Conservation (phyloP, 2,113 vertebrate genomes). For the Suncus etruscus region DNA sequence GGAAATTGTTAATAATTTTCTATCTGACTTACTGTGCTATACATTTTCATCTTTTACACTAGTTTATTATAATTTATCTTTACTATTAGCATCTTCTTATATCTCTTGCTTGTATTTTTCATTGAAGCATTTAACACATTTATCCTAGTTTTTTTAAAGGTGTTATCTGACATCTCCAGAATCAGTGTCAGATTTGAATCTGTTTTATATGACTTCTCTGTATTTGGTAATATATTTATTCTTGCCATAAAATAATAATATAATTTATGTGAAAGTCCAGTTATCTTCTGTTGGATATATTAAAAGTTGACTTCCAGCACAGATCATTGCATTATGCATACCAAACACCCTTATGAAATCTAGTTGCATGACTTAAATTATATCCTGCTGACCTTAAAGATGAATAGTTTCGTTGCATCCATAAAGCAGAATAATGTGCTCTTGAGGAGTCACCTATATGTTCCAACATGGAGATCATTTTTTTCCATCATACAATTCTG, state of each 20-base stretch:
- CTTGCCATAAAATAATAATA: neutral
- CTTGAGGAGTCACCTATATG: too few species aligned
- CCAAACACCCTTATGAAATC: neutral
- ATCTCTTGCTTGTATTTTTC: neutral
- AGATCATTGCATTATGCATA: neutral
- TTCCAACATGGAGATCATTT: too few species aligned
- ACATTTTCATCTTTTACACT: neutral
- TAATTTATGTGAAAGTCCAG: neutral
- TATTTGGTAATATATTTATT: neutral
- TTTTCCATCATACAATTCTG: too few species aligned
- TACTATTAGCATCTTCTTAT: neutral
- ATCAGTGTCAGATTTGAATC: neutral
- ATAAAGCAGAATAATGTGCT: neutral
- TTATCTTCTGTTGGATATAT: neutral
- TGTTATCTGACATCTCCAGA: neutral
- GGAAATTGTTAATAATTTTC: neutral
- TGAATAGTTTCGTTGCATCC: neutral
- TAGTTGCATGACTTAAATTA: neutral
- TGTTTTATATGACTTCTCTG: neutral
- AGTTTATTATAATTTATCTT: neutral
- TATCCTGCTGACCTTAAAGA: neutral
- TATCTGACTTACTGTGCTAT: neutral
- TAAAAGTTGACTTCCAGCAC: neutral
- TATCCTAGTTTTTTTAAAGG: constrained; percentile 5
- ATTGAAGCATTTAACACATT: neutral